Conservation (phyloP, 1,140 invertebrate genomes). For the Tribolium castaneum region DNA sequence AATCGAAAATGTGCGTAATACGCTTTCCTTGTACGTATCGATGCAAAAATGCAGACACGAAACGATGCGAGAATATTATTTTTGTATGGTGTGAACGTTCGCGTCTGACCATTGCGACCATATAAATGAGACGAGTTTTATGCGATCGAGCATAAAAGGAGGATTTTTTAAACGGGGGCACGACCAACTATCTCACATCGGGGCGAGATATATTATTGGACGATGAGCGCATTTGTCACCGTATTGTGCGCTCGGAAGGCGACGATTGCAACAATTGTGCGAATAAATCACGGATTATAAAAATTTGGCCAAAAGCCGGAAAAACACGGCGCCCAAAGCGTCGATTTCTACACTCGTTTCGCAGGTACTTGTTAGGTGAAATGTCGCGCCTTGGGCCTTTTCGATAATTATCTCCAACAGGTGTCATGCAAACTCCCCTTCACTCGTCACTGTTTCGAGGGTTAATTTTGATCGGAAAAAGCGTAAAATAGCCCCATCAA, state of each 20-base stretch:
- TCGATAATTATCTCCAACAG: neutral
- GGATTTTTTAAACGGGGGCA: slow-evolving; percentile 6
- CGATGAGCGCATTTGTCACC: slow-evolving; percentile 9
- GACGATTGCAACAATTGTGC: too few species aligned
- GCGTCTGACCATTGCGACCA: neutral
- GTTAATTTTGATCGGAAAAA: slow-evolving; percentile 31
- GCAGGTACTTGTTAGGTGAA: neutral
- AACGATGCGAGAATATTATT: neutral
- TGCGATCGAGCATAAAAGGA: neutral
- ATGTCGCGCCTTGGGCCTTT: neutral
- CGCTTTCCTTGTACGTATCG: slow-evolving; percentile 22
- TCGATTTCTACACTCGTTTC: neutral
- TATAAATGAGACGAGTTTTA: slow-evolving; percentile 22
- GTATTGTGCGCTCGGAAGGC: neutral
- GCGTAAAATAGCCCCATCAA: slow-evolving; percentile 45
- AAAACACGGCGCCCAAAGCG: neutral
- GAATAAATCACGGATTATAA: too few species aligned
- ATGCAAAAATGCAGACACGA: slow-evolving; percentile 9
- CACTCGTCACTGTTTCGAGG: neutral
- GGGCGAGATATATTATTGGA: slow-evolving; percentile 4
- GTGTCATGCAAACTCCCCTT: neutral
- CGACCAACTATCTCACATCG: neutral
- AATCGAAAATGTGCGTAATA: slow-evolving; percentile 13
- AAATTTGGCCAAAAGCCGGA: too few species aligned
- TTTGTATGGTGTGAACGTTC: slow-evolving; percentile 30